Evolutionary conservation across 92 coral and sea anemone species (phyloP).

Genomic region (Epizoanthus scotinus): DNA sequence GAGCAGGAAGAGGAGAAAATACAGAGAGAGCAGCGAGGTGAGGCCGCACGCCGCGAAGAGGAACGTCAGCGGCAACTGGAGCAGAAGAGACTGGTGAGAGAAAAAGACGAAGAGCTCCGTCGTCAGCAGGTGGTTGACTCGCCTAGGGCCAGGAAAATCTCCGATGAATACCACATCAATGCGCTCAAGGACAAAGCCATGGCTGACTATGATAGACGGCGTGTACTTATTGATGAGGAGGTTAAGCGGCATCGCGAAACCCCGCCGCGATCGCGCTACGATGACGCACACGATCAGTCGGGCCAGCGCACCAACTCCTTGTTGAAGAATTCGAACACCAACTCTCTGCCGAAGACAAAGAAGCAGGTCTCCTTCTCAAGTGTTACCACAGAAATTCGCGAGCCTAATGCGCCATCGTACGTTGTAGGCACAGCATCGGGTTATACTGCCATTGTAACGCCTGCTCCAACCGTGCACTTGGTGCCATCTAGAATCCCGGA

Average conservation of each 20-base stretch:
- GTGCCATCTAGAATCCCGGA: conserved; percentile 86
- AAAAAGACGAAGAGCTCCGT: conserved; percentile 89
- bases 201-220: conserved; percentile 80
- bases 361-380: conserved; percentile 93
- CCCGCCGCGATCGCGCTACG: background rate
- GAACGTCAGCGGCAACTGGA: conserved; percentile 64
- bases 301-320: conserved; percentile 51
- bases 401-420: conserved; percentile 81
- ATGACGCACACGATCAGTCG: conserved; percentile 17
- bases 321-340: conserved; percentile 53
- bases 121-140: conserved; percentile 81
- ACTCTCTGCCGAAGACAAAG: conserved; percentile 57
- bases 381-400: conserved; percentile 91
- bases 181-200: conserved; percentile 83
- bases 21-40: conserved; percentile 65
- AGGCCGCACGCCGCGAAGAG: conserved; percentile 63
- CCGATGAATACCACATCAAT: conserved; percentile 68
- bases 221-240: conserved; percentile 79
- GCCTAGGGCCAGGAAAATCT: conserved; percentile 45
- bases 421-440: conserved; percentile 79
- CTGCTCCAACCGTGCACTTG: conserved; percentile 86
- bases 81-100: conserved; percentile 72
- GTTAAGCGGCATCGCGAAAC: conserved; percentile 68
- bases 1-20: conserved; percentile 56
- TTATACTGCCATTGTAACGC: conserved; percentile 76